Base-by-base conservation (phyloP, 2,888 invertebrate genomes). In the Rutpela maculata region DNA sequence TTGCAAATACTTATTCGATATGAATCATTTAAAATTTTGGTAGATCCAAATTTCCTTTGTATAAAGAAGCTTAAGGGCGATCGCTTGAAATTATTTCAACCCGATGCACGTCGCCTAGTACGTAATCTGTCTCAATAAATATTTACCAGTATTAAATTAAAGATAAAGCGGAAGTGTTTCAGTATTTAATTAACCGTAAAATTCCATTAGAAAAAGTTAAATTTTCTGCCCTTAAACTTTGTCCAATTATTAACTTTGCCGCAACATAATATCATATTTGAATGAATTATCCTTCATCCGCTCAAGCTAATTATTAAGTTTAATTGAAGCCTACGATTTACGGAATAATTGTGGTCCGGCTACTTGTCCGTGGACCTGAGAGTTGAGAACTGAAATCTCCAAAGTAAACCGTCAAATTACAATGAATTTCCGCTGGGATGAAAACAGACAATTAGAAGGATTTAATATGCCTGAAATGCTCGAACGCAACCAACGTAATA, bases 321-420 rank as follows among this genome's bases (percentile, higher is more conserved):
- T 71, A 71, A 76, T 60, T 71, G 71, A 50, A 59, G 75, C 71
- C 70, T 50, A 60, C 55, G 31, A 56, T 71, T 71, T 55, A 59
- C 12, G 35, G 67, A 76, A 71, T 66, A 59, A 70, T 70, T 71
- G 71, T 74, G 65, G 74, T 43, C 65, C 67, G 31, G 38, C 31
- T 56, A 70, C 19, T 73, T 60, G 15, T 62, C 59, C 69, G 55
- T 26, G 26, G 66, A 66, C 60, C 77, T 67, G 63, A 17, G 63
- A 72, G 63, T 72, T 63, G 57, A 31, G 59, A 76, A 75, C 67
- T 60, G 81, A 81, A 79, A 81, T 80, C 78, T 82, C 81, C 63
- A 77, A 82, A 80, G 82, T 78, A 80, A 81, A 79, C 81, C 82
- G 75, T 82, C 82, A 81, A 81, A 83, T 81, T 80, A 81, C 80